Evolutionary conservation across 1,140 invertebrate species (phyloP).

Genomic region (Papilio polytes): DNA sequence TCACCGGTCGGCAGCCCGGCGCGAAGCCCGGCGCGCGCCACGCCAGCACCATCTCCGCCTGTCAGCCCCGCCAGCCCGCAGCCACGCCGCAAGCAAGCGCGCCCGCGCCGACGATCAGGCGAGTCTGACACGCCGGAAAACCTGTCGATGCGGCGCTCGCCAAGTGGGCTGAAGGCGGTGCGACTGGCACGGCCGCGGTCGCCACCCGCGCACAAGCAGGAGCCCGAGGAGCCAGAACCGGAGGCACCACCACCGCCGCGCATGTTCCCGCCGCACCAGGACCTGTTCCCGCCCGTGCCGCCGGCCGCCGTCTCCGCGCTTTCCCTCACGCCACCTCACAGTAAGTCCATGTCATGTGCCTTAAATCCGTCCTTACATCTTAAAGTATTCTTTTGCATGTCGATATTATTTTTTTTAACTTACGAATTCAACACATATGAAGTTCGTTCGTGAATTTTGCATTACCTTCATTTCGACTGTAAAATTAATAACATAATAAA

Average conservation of each 20-base stretch:
- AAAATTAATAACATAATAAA: slow-evolving; percentile 14
- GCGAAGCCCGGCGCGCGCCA: slow-evolving; percentile 84
- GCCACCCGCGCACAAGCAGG: slow-evolving; percentile 62
- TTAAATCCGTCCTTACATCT: background rate
- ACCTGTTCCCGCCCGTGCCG: slow-evolving; percentile 87
- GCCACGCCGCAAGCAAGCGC: slow-evolving; percentile 91
- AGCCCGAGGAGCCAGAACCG: slow-evolving; percentile 70
- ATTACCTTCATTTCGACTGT: slow-evolving; percentile 29
- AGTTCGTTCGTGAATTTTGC: slow-evolving; percentile 1
- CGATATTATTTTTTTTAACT: background rate
- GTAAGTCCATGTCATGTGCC: slow-evolving; percentile 83
- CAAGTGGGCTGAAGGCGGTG: slow-evolving; percentile 84
- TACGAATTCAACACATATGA: background rate
- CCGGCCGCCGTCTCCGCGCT: slow-evolving; percentile 89
- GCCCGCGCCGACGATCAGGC: slow-evolving; percentile 91
- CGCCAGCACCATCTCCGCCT: slow-evolving; percentile 71
- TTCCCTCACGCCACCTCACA: slow-evolving; percentile 90
- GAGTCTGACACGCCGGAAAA: slow-evolving; percentile 84
- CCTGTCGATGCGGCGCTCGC: slow-evolving; percentile 84
- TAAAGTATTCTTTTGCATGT: background rate
- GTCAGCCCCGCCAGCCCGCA: slow-evolving; percentile 88
- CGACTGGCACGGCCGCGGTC: slow-evolving; percentile 73
- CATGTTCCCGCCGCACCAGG: slow-evolving; percentile 84
- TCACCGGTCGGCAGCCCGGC: slow-evolving; percentile 72
- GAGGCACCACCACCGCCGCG: slow-evolving; percentile 76